phyloP scores from a whole-genome alignment of 2,888 invertebrate genomes.

The Cyclophora albipunctata region DNA sequence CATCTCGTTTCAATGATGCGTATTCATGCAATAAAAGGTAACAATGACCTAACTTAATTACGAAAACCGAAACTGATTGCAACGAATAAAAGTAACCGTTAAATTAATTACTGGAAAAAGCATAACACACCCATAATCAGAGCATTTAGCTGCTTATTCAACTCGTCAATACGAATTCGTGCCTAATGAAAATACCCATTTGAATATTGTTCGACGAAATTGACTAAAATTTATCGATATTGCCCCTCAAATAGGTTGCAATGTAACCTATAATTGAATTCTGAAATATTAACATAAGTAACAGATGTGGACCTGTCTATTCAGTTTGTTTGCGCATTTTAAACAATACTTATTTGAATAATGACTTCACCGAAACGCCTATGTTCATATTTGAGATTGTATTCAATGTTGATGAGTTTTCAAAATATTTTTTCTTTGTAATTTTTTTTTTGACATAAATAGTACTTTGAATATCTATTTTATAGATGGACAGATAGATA shows the following conservation, averaged over 20 bases:
- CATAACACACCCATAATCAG: constrained; percentile 33
- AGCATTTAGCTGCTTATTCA: constrained; percentile 50
- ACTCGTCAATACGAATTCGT: constrained; percentile 45
- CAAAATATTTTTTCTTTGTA: background rate
- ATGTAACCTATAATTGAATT: constrained; percentile 44
- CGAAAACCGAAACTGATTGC: constrained; percentile 5
- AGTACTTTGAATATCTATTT: too few relatives aligned
- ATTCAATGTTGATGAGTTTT: background rate
- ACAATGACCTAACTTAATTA: constrained; percentile 9
- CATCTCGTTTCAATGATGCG: constrained; percentile 1
- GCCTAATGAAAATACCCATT: constrained; percentile 56
- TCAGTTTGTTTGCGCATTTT: constrained; percentile 8
- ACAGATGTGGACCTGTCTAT: constrained; percentile 21
- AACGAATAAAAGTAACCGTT: constrained; percentile 4
- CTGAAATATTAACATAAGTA: constrained; percentile 45
- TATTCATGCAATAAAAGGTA: constrained; percentile 9
- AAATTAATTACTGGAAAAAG: constrained; percentile 24
- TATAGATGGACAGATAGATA: too few relatives aligned
- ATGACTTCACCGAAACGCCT: constrained; percentile 2
- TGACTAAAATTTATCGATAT: constrained; percentile 41
- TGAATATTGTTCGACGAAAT: constrained; percentile 55
- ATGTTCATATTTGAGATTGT: background rate
- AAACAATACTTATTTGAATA: constrained; percentile 9
- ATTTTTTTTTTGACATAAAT: too few relatives aligned
- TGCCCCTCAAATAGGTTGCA: constrained; percentile 30